Evolutionary conservation across 2,113 vertebrate genomes (phyloP).

Genomic region (Aegotheles bennettii): DNA sequence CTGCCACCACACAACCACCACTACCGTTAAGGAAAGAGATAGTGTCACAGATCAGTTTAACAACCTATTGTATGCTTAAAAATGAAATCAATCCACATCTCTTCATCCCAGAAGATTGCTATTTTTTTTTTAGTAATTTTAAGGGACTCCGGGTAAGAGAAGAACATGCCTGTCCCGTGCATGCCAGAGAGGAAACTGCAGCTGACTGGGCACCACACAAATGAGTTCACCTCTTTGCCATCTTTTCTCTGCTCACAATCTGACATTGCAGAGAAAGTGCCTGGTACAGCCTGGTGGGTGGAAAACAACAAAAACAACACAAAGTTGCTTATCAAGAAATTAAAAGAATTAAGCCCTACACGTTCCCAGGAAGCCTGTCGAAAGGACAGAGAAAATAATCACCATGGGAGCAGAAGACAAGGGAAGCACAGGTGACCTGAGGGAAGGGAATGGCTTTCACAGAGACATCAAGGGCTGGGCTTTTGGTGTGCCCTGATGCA

Average conservation of each 20-base stretch:
- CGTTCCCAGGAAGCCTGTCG: rapidly evolving
- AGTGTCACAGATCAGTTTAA: background rate
- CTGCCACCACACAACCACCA: background rate
- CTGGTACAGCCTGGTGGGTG: background rate
- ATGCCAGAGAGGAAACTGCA: background rate
- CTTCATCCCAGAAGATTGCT: background rate
- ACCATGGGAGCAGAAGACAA: background rate
- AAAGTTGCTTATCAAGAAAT: background rate
- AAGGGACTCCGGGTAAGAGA: background rate
- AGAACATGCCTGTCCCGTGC: background rate
- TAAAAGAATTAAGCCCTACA: background rate
- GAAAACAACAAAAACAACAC: background rate
- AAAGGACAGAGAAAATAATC: background rate
- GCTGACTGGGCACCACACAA: background rate
- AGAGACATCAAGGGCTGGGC: rapidly evolving
- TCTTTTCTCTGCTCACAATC: background rate
- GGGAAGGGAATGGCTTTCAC: background rate
- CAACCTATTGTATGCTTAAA: background rate
- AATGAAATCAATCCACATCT: background rate
- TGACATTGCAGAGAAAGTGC: background rate
- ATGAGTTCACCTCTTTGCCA: background rate
- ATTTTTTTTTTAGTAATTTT: background rate
- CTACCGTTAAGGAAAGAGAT: background rate
- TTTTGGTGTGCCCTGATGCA: rapidly evolving
- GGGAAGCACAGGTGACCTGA: background rate